phyloP scores from a whole-genome alignment of 2,888 invertebrate species.

The Philereme vetulata region DNA sequence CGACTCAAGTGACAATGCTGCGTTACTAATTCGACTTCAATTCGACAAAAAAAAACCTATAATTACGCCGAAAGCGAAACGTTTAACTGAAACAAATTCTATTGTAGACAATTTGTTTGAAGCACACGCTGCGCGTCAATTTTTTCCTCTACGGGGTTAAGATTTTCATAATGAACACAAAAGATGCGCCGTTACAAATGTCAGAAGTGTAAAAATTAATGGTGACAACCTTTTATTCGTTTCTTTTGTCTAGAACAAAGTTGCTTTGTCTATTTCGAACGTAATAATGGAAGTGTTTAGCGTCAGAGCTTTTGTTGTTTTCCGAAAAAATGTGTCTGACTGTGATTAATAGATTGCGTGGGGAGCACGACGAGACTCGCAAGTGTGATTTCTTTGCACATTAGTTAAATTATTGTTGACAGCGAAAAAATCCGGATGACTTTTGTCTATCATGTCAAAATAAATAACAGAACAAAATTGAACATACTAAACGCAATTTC shows the following conservation, averaged over 20 bases:
- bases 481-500: background rate
- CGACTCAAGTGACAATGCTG: conserved; percentile 76
- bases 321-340: conserved; percentile 64
- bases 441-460: background rate
- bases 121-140: conserved; percentile 72
- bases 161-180: conserved; percentile 55
- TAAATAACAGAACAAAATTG: background rate
- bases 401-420: conserved; percentile 55
- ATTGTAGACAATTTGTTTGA: conserved; percentile 52
- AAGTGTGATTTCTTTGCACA: conserved; percentile 70
- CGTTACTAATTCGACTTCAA: conserved; percentile 74
- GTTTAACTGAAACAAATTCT: conserved; percentile 60
- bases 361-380: conserved; percentile 68
- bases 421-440: conserved; percentile 21
- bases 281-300: conserved; percentile 82
- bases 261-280: conserved; percentile 77
- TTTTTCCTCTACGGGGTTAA: conserved; percentile 68
- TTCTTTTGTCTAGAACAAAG: conserved; percentile 73
- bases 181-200: conserved; percentile 76
- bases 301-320: conserved; percentile 75
- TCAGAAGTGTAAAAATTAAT: conserved; percentile 79
- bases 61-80: conserved; percentile 63
- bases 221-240: conserved; percentile 77
- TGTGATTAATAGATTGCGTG: conserved; percentile 75
- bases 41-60: conserved; percentile 55